phyloP scores from a whole-genome alignment of 1,140 invertebrate species.

The Zaprionus gabonicus region DNA sequence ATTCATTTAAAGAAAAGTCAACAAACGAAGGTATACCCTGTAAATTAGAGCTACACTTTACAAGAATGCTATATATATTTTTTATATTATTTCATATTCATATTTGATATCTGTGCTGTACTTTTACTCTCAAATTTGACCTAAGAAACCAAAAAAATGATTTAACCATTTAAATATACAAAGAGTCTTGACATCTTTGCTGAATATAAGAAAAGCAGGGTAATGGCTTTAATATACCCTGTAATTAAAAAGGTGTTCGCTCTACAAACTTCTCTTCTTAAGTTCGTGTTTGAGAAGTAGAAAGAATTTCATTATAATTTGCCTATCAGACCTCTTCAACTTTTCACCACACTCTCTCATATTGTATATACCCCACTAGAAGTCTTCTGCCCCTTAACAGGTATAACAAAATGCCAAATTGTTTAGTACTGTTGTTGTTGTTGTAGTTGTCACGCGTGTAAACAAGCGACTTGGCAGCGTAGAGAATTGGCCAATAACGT shows the following conservation, averaged over 20 bases:
- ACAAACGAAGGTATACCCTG: neutral
- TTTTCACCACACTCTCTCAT: neutral
- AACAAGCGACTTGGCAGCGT: slow-evolving; percentile 22
- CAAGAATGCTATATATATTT: too few species aligned
- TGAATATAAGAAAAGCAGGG: too few species aligned
- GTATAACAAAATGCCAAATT: neutral
- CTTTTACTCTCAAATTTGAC: neutral
- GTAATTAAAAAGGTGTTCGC: neutral
- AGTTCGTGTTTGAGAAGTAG: neutral
- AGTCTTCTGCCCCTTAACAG: neutral
- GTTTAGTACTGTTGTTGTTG: slow-evolving; percentile 4
- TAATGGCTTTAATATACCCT: neutral
- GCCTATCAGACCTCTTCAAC: too few species aligned
- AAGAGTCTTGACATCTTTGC: neutral
- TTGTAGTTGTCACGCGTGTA: slow-evolving; percentile 7
- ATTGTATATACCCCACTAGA: neutral
- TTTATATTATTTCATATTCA: neutral
- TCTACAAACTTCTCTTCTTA: neutral
- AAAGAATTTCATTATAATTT: neutral
- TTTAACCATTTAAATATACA: neutral
- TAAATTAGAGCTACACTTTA: neutral
- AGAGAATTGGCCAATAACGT: slow-evolving; percentile 8
- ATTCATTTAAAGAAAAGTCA: neutral
- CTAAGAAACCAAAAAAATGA: too few species aligned
- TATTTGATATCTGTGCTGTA: neutral